These are phyloP conservation scores for Danaus chrysippus DNA, from an alignment of 2,888 invertebrate species.

Conservation along the genomic window DNA sequence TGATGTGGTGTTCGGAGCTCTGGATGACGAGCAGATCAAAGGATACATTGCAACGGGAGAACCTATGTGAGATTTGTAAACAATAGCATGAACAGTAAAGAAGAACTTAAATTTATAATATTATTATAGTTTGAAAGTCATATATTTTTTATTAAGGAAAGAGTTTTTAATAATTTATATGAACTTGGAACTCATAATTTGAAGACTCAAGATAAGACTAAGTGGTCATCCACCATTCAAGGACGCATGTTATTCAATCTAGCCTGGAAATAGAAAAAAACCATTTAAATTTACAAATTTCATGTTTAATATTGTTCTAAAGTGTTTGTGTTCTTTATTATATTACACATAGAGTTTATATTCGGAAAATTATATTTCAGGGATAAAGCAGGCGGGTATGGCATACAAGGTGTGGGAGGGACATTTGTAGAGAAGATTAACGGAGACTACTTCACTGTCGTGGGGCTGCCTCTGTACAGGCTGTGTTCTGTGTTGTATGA, in stretches of 20 bases:
- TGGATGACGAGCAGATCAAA: conserved; percentile 86
- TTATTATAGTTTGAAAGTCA: too few species aligned
- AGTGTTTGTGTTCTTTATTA: neutral
- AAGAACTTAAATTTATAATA: too few species aligned
- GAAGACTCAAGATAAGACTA: too few species aligned
- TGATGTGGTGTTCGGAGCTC: conserved; percentile 87
- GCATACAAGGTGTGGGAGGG: conserved; percentile 91
- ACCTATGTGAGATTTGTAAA: conserved; percentile 84
- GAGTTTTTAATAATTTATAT: too few species aligned
- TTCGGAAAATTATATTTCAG: conserved; percentile 61
- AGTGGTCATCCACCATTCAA: too few species aligned
- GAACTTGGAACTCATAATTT: too few species aligned
- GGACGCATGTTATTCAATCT: too few species aligned
- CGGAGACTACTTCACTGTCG: conserved; percentile 93
- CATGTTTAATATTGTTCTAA: neutral
- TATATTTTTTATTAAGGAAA: too few species aligned
- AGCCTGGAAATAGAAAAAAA: too few species aligned
- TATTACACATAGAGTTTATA: neutral
- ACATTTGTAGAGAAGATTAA: conserved; percentile 89
- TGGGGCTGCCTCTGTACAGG: conserved; percentile 89
- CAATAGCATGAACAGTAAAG: too few species aligned
- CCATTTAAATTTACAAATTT: too few species aligned
- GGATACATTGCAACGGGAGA: conserved; percentile 93
- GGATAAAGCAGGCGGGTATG: conserved; percentile 95
- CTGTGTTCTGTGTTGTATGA: conserved; percentile 75